Evolutionary conservation across 2,797 vertebrate species (phyloP).

Genomic region (Erpetoichthys calabaricus): DNA sequence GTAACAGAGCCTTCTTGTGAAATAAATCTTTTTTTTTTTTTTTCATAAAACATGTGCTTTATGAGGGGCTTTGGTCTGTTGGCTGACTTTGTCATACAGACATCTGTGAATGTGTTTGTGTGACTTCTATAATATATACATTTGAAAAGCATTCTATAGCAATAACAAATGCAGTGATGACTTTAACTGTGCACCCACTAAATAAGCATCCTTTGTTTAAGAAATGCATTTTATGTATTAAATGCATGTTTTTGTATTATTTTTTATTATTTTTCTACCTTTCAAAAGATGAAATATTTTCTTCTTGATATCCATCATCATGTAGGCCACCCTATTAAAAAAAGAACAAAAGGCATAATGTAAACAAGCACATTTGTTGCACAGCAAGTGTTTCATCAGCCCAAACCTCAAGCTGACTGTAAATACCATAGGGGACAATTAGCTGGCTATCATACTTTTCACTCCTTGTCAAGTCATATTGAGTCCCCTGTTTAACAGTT

Average conservation of each 20-base stretch:
- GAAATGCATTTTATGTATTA: neutral
- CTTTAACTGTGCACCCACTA: neutral
- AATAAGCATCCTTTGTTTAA: neutral
- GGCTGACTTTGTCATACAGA: neutral
- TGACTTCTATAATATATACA: slow-evolving; percentile 1
- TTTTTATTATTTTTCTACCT: slow-evolving; percentile 41
- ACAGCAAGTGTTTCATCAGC: neutral
- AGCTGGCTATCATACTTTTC: neutral
- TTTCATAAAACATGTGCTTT: no score
- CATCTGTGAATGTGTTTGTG: neutral
- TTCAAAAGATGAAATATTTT: slow-evolving; percentile 48
- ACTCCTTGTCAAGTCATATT: neutral
- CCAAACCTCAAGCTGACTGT: no score
- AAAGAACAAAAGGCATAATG: slow-evolving; percentile 15
- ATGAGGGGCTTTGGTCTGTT: no score
- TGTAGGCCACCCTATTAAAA: slow-evolving; percentile 55
- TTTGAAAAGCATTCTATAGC: no score
- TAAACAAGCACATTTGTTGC: slow-evolving; percentile 7
- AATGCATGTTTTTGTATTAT: neutral
- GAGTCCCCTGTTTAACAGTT: neutral
- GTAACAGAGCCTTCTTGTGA: no score
- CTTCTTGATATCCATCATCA: slow-evolving; percentile 61
- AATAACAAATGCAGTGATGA: neutral
- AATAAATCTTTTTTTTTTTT: no score
- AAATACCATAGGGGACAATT: neutral